A percentile compares a stretch with the other conserved stretches of the same genome.
Conservation (phyloP, 2,888 invertebrate genomes). For the Seladonia tumulorum region DNA sequence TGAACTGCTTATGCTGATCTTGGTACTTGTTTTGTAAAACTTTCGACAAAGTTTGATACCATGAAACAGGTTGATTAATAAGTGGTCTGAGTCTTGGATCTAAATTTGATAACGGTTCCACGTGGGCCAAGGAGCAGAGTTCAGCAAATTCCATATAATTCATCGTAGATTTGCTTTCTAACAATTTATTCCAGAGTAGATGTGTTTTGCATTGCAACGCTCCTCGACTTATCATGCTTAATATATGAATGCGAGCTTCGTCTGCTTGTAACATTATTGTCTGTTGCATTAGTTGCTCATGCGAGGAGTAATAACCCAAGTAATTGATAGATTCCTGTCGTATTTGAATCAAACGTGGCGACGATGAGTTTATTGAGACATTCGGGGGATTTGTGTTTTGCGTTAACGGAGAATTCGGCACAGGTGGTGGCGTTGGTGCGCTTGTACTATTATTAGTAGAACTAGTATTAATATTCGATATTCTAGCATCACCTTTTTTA, state of each 20-base stretch:
- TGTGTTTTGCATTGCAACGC: slow-evolving; percentile 89
- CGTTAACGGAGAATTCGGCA: slow-evolving; percentile 80
- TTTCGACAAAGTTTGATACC: slow-evolving; percentile 88
- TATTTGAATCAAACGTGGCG: slow-evolving; percentile 80
- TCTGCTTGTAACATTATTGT: slow-evolving; percentile 86
- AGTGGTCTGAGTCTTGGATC: slow-evolving; percentile 87
- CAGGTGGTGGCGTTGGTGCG: slow-evolving; percentile 82
- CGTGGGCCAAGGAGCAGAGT: slow-evolving; percentile 86
- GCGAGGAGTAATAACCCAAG: slow-evolving; percentile 89
- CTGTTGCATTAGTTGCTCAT: slow-evolving; percentile 88
- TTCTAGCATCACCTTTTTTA: slow-evolving; percentile 53
- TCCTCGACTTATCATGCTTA: slow-evolving; percentile 87
- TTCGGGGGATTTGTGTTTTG: slow-evolving; percentile 69
- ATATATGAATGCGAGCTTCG: slow-evolving; percentile 86
- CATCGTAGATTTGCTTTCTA: slow-evolving; percentile 85
- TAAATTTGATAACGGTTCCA: slow-evolving; percentile 86
- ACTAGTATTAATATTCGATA: slow-evolving; percentile 40
- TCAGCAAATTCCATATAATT: slow-evolving; percentile 88
- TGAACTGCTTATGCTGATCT: slow-evolving; percentile 86
- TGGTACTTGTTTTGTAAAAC: slow-evolving; percentile 87
- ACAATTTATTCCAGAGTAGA: slow-evolving; percentile 89
- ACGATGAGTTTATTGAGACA: slow-evolving; percentile 54
- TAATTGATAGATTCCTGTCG: slow-evolving; percentile 89
- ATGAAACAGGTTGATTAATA: slow-evolving; percentile 87
- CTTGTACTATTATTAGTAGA: slow-evolving; percentile 61